Base-by-base conservation (phyloP, 1,140 invertebrate species). In the Phymorhynchus buccinoides region DNA sequence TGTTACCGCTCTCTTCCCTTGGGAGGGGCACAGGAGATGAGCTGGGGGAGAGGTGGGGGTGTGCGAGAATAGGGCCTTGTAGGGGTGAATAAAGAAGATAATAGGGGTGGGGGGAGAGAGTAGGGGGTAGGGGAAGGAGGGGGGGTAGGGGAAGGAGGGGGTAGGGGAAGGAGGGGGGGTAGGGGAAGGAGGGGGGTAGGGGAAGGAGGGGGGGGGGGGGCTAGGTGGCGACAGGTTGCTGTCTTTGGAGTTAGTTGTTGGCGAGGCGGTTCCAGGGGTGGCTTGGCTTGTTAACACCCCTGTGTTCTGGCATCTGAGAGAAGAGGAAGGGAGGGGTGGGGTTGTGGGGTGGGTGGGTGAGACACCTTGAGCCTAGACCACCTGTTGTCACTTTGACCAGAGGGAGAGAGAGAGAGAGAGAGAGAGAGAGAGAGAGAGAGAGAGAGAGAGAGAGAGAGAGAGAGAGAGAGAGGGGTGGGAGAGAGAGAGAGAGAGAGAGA, bases 11-110 rank as follows among this genome's bases (percentile, higher is more conserved):
- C 44, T 3, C 41, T 79, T 32, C 77, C 37, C 14, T 68, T 41
- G 37, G 2, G 12, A 35, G 18, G 62, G 30, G 16, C 66, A 56
- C 88, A 83, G 88, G 83, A 89, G 90, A 4, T 84, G 71, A 27
- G 73, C 71, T 22, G 87, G 68, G 27, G 42, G 75, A 77, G 90
- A 89, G 0, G 83, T 71, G 7, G 91, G 90, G 3, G 85, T 41
- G 77, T 89, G 89, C 78, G 90, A 90, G 86, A 90, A 90, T 32
- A 42, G 80, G 73, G 91, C 91, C 1, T 37, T 71, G 3, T 91
- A 87, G 16, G 86, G 89, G 6, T 90, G 35, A 16, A 83, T 77
- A 16, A 91, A 85, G 9, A 88, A 89, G 16, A 88, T 84, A 3
- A 88, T 88, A 3, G 83, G 84, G 18, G 81, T 71, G 44, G 84